Evolutionary conservation across 2,797 vertebrate species (phyloP).

Genomic region (Sebastes ruberrimus): DNA sequence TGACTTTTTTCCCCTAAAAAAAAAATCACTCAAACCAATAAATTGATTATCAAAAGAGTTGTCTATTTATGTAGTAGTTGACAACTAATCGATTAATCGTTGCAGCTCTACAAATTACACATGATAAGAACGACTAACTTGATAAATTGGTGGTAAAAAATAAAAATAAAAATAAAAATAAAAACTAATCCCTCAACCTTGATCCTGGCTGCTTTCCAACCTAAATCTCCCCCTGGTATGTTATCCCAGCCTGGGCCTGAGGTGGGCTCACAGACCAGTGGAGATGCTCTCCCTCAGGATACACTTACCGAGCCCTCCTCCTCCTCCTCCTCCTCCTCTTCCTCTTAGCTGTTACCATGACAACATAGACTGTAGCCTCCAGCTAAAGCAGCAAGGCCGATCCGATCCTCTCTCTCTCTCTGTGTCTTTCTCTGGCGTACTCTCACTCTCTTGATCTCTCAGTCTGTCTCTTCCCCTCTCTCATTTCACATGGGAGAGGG

Average conservation of each 20-base stretch:
- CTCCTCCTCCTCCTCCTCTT: conserved; percentile 45
- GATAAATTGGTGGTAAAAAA: background rate
- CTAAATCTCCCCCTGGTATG: conserved; percentile 16
- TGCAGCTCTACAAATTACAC: background rate
- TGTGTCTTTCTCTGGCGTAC: conserved; percentile 30
- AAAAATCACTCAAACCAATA: too few species aligned
- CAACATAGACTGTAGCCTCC: conserved; percentile 77
- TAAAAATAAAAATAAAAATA: background rate
- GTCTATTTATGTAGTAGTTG: too few species aligned
- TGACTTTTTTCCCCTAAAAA: too few species aligned
- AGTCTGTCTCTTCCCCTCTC: conserved; percentile 52
- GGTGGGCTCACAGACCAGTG: conserved; percentile 59
- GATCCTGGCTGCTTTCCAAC: conserved; percentile 26
- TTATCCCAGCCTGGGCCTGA: conserved; percentile 55
- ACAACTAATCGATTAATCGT: too few species aligned
- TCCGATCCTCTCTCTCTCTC: conserved; percentile 31
- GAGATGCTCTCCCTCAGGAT: conserved; percentile 64
- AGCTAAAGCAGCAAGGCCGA: conserved; percentile 69
- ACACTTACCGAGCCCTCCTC: conserved; percentile 58
- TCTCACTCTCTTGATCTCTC: conserved; percentile 51
- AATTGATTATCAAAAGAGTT: too few species aligned
- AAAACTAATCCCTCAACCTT: conserved; percentile 9
- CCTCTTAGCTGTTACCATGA: conserved; percentile 80
- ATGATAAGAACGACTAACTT: background rate
- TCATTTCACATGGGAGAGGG: conserved; percentile 39